Conservation (phyloP, 1,140 invertebrate genomes). For the Frieseomelitta varia region DNA sequence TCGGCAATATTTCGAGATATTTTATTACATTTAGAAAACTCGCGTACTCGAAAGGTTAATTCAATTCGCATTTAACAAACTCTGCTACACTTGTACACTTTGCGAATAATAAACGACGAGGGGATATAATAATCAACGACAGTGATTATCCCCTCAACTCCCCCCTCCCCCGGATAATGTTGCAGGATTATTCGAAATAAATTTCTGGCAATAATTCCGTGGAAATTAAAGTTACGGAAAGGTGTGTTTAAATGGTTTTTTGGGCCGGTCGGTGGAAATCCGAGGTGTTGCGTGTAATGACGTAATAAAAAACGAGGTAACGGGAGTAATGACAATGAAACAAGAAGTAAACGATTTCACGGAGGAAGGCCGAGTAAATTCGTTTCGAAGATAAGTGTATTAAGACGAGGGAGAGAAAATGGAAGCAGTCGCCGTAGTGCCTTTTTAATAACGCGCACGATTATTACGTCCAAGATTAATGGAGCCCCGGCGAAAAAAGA, state of each 20-base stretch:
- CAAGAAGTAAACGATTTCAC: not conserved
- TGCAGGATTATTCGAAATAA: not conserved
- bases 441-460: conserved; percentile 28
- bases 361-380: not conserved
- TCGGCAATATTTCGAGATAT: not conserved
- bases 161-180: too few species aligned
- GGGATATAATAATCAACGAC: not conserved
- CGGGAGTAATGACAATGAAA: not conserved
- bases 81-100: not conserved
- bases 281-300: conserved; percentile 6
- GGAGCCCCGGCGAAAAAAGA: not conserved
- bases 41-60: not conserved
- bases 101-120: not conserved
- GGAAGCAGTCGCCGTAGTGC: not conserved
- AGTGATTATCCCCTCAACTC: not conserved
- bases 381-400: not conserved
- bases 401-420: not conserved
- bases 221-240: not conserved
- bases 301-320: not conserved
- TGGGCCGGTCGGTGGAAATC: not conserved
- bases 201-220: not conserved
- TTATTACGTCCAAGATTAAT: conserved; percentile 24
- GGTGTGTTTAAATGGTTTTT: not conserved
- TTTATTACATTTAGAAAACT: not conserved
- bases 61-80: too few species aligned